Evolutionary conservation across 2,797 vertebrate genomes (phyloP), one percentile per base, ranked within the genome.

Genomic region (Pelochelys cantorii): DNA sequence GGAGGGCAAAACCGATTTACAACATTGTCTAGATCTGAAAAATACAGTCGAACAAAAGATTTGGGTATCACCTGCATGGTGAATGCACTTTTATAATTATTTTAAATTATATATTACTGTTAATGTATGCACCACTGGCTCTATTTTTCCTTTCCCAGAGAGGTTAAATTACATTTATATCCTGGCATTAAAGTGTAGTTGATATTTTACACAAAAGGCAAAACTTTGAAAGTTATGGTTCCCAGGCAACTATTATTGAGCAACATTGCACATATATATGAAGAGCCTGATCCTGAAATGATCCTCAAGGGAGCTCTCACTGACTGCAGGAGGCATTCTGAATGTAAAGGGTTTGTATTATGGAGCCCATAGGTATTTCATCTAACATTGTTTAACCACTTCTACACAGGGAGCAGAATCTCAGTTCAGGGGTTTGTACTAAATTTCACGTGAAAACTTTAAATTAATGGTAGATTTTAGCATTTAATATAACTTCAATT

Each of bases 351-450:
- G 23, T 77, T 77, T 77, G 42, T 77, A 48, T 52, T 48, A 52
- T 52, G 74, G 42, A 42, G 68, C 42, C 7, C 74, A 77, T 22
- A 77, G 74, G 42, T 7, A 77, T 52, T 77, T 81, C 9, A 85
- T 27, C 29, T 82, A 25, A 22, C 17, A 10, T 2, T 4, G 74
- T 1, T 10, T 29, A 3, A 2, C 12, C 82, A 90, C 14, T n/a
- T 34, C 2, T 79, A 0, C 4, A 17, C 37, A 14, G 37, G 0
- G 0, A 23, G 11, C 48, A 25, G 29, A 65, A 2, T 37, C 52
- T 71, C 2, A 62, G 4, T 31, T 4, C 15, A 71, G 4, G 7
- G 54, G 14, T 59, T 77, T 77, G 23, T 86, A 55, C 22, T 87
- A 79, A 31, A 5, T 15, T n/a, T 60, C 11, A 80, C 79, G 7